These are phyloP conservation scores for Pterocles burchelli DNA, from an alignment of 2,113 vertebrate species.

Conservation along the genomic window DNA sequence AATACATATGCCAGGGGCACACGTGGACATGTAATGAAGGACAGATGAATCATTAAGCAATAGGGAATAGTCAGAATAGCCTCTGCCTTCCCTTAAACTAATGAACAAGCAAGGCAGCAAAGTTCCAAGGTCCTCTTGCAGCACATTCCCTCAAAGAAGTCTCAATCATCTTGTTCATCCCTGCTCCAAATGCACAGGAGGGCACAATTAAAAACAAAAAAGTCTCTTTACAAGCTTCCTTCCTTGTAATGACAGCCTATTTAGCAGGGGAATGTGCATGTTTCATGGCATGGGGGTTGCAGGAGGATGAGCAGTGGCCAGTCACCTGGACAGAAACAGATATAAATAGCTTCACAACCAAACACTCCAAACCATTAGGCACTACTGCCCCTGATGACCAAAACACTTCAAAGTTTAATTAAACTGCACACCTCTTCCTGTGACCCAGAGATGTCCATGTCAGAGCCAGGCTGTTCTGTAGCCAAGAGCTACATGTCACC, in stretches of 20 bases:
- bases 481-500: background rate
- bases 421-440: background rate
- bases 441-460: background rate
- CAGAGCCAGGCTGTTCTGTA: background rate
- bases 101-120: background rate
- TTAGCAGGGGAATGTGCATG: accelerated
- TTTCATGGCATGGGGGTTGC: accelerated
- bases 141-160: background rate
- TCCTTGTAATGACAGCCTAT: background rate
- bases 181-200: background rate
- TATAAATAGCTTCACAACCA: background rate
- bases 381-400: background rate
- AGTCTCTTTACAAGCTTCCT: background rate
- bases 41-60: background rate
- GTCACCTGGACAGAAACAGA: background rate
- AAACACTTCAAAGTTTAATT: background rate
- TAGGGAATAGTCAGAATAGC: background rate
- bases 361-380: background rate
- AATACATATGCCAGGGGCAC: background rate
- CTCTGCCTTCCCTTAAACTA: background rate
- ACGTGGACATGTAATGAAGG: background rate
- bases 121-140: background rate
- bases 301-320: background rate
- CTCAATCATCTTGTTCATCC: background rate
- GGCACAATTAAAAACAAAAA: background rate